phyloP scores from a whole-genome alignment of 2,888 invertebrate species.

The Cosmia trapezina region DNA sequence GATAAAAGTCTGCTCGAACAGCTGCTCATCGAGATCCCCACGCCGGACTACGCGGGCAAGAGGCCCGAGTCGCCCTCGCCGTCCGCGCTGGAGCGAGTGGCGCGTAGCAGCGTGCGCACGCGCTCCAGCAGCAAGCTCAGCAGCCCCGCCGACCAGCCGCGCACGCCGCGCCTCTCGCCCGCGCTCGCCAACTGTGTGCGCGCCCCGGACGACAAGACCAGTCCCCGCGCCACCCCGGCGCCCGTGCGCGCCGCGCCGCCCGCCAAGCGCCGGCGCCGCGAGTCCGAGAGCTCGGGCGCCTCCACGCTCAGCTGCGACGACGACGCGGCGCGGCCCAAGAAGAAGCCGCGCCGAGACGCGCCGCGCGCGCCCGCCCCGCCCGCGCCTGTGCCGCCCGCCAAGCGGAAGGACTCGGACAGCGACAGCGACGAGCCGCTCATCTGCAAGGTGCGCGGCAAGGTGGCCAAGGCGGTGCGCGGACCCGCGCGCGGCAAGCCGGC shows the following conservation, averaged over 20 bases:
- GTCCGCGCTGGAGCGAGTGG: slow-evolving; percentile 84
- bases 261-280: slow-evolving; percentile 94
- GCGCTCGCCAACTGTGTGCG: slow-evolving; percentile 58
- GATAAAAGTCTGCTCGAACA: slow-evolving; percentile 93
- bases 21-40: slow-evolving; percentile 95
- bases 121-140: slow-evolving; percentile 92
- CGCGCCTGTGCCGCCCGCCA: slow-evolving; percentile 84
- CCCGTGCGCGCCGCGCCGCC: slow-evolving; percentile 70
- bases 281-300: slow-evolving; percentile 94
- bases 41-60: slow-evolving; percentile 89
- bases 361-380: slow-evolving; percentile 86
- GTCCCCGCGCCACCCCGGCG: slow-evolving; percentile 69
- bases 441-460: slow-evolving; percentile 91
- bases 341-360: slow-evolving; percentile 82
- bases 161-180: slow-evolving; percentile 86
- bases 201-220: slow-evolving; percentile 77
- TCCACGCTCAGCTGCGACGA: slow-evolving; percentile 92
- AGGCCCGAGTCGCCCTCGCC: slow-evolving; percentile 86
- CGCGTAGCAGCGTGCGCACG: slow-evolving; percentile 91
- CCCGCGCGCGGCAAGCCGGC: slow-evolving; percentile 65
- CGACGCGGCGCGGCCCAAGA: slow-evolving; percentile 81
- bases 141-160: slow-evolving; percentile 91
- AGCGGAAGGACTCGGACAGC: slow-evolving; percentile 93
- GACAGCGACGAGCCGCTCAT: slow-evolving; percentile 96
- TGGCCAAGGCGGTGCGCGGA: slow-evolving; percentile 58